These are phyloP conservation scores for Zaprionus vittiger DNA, from an alignment of 1,140 invertebrate genomes.

Conservation along the genomic window DNA sequence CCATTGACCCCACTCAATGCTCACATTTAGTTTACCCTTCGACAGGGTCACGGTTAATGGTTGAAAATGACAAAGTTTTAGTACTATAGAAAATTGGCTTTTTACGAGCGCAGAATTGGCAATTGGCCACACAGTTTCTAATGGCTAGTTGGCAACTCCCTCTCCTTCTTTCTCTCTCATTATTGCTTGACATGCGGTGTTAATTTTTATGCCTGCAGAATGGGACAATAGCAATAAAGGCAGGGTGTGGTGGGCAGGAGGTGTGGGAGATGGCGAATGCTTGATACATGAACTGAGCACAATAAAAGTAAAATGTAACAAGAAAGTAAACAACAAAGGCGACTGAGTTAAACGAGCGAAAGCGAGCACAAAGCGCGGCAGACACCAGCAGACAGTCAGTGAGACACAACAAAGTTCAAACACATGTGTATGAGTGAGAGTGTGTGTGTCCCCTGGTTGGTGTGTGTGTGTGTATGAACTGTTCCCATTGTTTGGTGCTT, in stretches of 20 bases:
- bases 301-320: conserved; percentile 46
- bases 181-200: conserved; percentile 48
- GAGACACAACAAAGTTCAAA: conserved; percentile 36
- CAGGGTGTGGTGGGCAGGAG: background rate
- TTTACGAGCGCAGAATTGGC: background rate
- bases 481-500: conserved; percentile 51
- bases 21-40: background rate
- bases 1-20: background rate
- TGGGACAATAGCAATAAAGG: conserved; percentile 13
- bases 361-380: conserved; percentile 62
- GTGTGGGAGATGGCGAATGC: conserved; percentile 17
- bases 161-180: conserved; percentile 15
- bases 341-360: conserved; percentile 68
- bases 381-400: conserved; percentile 33
- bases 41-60: background rate
- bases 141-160: conserved; percentile 1
- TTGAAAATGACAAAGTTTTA: background rate
- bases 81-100: background rate
- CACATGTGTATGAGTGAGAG: background rate
- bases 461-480: conserved; percentile 30
- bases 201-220: conserved; percentile 43
- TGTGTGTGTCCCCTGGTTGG: background rate
- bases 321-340: conserved; percentile 58
- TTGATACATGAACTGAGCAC: conserved; percentile 31
- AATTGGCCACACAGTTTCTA: conserved; percentile 11